Conservation (phyloP, 2,113 vertebrate species). For the Actenoides hombroni region DNA sequence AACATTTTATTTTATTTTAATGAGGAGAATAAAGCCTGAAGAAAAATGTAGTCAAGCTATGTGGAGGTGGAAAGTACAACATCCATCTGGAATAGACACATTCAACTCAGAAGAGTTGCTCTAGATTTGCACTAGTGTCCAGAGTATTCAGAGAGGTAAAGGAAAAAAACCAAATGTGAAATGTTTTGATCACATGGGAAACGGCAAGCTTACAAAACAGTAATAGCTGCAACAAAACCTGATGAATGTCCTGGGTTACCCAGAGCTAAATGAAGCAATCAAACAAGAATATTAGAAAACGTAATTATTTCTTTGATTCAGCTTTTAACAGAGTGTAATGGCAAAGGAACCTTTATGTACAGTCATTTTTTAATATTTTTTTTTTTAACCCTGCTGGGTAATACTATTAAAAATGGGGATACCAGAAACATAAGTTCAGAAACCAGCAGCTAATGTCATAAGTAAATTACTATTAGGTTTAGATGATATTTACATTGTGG, state of each 20-base stretch:
- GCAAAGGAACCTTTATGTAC: neutral
- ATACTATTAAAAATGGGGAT: neutral
- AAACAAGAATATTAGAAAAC: neutral
- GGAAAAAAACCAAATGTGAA: neutral
- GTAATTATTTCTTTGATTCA: neutral
- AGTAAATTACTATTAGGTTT: neutral
- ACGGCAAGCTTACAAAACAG: neutral
- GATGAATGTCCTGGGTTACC: neutral
- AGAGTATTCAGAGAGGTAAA: neutral
- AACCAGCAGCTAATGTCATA: neutral
- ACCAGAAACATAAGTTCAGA: neutral
- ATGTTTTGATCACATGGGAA: neutral
- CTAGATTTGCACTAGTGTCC: neutral
- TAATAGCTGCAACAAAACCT: neutral
- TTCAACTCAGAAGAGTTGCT: neutral
- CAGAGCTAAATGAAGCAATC: neutral
- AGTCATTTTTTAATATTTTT: neutral
- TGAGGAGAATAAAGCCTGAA: neutral
- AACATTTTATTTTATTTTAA: neutral
- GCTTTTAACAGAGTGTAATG: neutral
- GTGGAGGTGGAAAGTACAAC: neutral
- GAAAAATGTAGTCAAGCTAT: neutral
- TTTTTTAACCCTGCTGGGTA: neutral
- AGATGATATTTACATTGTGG: neutral
- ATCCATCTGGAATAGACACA: neutral